Base-by-base conservation (phyloP, 2,888 invertebrate genomes). In the Chymomyza procnemis region DNA sequence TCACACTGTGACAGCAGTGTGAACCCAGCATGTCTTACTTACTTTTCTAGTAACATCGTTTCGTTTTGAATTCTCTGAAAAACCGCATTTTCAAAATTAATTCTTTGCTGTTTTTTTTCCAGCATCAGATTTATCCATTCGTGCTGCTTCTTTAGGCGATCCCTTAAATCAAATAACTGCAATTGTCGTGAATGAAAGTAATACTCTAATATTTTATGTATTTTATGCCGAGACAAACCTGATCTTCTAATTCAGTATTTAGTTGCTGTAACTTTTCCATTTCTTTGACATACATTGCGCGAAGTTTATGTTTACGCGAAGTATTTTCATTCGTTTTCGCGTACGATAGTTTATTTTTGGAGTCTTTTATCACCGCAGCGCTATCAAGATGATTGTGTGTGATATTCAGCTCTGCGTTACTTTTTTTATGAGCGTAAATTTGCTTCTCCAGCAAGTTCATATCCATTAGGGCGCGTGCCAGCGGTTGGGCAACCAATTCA, bases 221-320 rank as follows among this genome's bases (percentile, higher is more conserved):
- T 8, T 1, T 3, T 26, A 26, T 4, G 4, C 26, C 8, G 4
- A 6, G 26, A 26, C 19, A 54, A 5, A 76, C 75, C 54, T 79
- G 63, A 30, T 75, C 60, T 47, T 67, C 67, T 14, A 79, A 60
- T 5, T 76, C 66, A 14, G 21, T 50, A 52, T 77, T 79, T 0
- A 22, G 19, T 4, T 60, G 26, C 46, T 78, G 73, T 3, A 78
- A 54, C 0, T 48, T 1, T 0, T 46, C 21, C 48, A 64, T n/a
- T n/a, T n/a, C n/a, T n/a, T n/a, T n/a, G n/a, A n/a, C n/a, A n/a
- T n/a, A n/a, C n/a, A n/a, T n/a, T n/a, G n/a, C n/a, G n/a, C n/a
- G n/a, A n/a, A n/a, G n/a, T n/a, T n/a, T n/a, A n/a, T n/a, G n/a
- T n/a, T 8, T 26, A 2, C 6, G 26, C 26, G 8, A 26, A 6